Evolutionary conservation across 2,888 invertebrate species (phyloP), one percentile per base, ranked within the genome.

Genomic region (Pseudoips prasinana): DNA sequence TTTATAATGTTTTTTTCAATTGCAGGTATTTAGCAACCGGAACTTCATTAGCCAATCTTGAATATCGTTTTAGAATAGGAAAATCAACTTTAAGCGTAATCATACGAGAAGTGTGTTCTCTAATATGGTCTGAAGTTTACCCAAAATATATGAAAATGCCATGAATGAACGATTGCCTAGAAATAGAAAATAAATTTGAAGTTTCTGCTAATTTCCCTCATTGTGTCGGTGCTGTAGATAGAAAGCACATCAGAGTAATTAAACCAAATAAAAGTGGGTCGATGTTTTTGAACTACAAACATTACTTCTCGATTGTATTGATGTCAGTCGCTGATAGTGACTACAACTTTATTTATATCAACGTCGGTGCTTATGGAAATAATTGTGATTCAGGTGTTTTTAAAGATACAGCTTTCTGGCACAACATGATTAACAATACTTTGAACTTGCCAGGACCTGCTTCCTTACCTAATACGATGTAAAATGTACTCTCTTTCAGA

Each of bases 1-100:
- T n/a, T n/a, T n/a, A n/a, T n/a, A n/a, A n/a, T n/a, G n/a, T n/a
- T n/a, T n/a, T n/a, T n/a, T n/a, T n/a, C n/a, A n/a, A n/a, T n/a
- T n/a, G n/a, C n/a, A n/a, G n/a, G n/a, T n/a, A n/a, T n/a, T n/a
- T n/a, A n/a, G n/a, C n/a, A n/a, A n/a, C n/a, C n/a, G n/a, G n/a
- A n/a, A n/a, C n/a, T n/a, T n/a, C n/a, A n/a, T n/a, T n/a, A n/a
- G n/a, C n/a, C n/a, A n/a, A n/a, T n/a, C n/a, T n/a, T n/a, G n/a
- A n/a, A n/a, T n/a, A n/a, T n/a, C n/a, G n/a, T n/a, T n/a, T n/a
- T n/a, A 37, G 54, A 18, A 38, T 56, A 33, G 51, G 48, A 40
- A 58, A 62, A 49, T 44, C 58, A 17, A 69, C 64, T 32, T 53
- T 51, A 26, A 41, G 25, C 8, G 35, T 27, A 33, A 59, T 66